Evolutionary conservation across 1,140 invertebrate species (phyloP).

Genomic region (Uloborus diversus): DNA sequence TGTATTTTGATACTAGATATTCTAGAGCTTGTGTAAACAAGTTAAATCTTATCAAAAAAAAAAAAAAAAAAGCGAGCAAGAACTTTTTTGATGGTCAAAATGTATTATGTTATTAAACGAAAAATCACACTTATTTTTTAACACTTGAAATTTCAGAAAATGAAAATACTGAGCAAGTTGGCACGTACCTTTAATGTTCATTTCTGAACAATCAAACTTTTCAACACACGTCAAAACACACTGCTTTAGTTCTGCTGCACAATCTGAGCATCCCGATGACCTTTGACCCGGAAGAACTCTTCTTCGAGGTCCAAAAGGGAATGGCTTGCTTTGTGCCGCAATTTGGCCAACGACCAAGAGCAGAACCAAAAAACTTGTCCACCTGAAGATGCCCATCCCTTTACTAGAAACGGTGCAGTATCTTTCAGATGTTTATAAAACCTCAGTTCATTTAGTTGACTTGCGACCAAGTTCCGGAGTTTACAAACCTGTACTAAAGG

Average conservation of each 20-base stretch:
- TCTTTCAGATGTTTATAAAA: not conserved
- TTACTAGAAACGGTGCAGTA: not conserved
- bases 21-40: no score
- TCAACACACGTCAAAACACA: slow-evolving; percentile 38
- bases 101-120: not conserved
- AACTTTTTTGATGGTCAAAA: no score
- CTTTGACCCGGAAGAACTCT: slow-evolving; percentile 47
- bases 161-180: not conserved
- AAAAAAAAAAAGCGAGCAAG: no score
- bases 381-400: not conserved
- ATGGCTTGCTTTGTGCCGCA: slow-evolving; percentile 21
- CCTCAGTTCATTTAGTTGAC: not conserved
- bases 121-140: not conserved
- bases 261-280: slow-evolving; percentile 45
- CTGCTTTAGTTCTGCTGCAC: slow-evolving; percentile 43
- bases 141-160: not conserved
- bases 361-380: not conserved
- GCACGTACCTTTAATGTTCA: slow-evolving; percentile 48
- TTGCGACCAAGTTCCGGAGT: slow-evolving; percentile 5
- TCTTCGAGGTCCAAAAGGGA: slow-evolving; percentile 47
- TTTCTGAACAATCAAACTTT: slow-evolving; percentile 51
- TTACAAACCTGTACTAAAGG: slow-evolving; percentile 29
- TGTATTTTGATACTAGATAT: no score
- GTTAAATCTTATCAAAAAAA: no score
- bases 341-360: slow-evolving; percentile 2